phyloP scores from a whole-genome alignment of 2,113 vertebrate genomes.

The Arothron firmamentum region DNA sequence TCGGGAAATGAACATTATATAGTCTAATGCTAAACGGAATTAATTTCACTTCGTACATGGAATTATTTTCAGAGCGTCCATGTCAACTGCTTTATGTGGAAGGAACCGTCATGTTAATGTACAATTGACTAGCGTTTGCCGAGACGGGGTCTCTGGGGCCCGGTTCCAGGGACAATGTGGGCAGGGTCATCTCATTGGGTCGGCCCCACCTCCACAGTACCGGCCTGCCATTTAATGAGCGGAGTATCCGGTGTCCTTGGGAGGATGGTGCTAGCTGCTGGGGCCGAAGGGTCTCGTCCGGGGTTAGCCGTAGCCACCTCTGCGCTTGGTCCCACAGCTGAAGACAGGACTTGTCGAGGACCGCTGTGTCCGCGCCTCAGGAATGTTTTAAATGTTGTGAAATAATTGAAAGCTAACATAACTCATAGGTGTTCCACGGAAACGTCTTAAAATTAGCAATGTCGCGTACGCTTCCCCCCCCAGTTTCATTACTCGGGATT shows the following conservation, averaged over 20 bases:
- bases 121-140: conserved; percentile 60
- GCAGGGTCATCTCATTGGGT: conserved; percentile 63
- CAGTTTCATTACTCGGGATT: too few relatives aligned
- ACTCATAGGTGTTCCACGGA: too few relatives aligned
- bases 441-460: too few relatives aligned
- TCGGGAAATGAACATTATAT: conserved; percentile 50
- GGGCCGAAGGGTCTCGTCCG: conserved; percentile 37
- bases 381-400: too few relatives aligned
- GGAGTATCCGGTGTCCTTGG: conserved; percentile 60
- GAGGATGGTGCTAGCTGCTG: conserved; percentile 52
- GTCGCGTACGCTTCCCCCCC: too few relatives aligned
- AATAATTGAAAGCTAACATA: too few relatives aligned
- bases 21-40: conserved; percentile 61
- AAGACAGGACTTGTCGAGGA: too few relatives aligned
- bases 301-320: too few relatives aligned
- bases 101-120: conserved; percentile 35
- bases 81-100: conserved; percentile 48
- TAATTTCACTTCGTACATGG: conserved; percentile 61
- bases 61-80: conserved; percentile 54
- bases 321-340: too few relatives aligned
- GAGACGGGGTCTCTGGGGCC: conserved; percentile 73
- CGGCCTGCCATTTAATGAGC: conserved; percentile 56
- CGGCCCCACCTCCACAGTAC: conserved; percentile 65
- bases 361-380: too few relatives aligned
- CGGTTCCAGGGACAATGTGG: conserved; percentile 69